Percentiles rank a stretch among this genome's conserved stretches.
Evolutionary conservation across 1,140 invertebrate genomes (phyloP).

Genomic region (Streblospio benedicti): DNA sequence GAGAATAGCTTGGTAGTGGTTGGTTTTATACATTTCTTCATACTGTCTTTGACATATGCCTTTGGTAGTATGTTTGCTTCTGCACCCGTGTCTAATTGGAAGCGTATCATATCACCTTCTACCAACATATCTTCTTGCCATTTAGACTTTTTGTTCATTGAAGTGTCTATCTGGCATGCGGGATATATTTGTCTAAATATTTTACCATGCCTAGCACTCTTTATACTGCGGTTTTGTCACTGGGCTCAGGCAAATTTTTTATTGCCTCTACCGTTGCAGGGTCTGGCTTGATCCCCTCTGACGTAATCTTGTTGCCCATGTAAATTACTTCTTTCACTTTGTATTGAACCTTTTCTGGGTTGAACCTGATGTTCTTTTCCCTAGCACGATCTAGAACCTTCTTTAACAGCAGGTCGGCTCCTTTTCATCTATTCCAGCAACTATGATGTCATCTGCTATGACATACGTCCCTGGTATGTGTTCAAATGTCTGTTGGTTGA

Average conservation of each 20-base stretch:
- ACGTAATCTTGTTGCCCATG: slow-evolving; percentile 31
- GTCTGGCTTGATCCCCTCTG: slow-evolving; percentile 41
- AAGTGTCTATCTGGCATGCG: no score
- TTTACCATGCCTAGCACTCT: slow-evolving; percentile 25
- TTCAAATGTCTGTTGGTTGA: slow-evolving; percentile 17
- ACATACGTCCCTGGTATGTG: slow-evolving; percentile 34
- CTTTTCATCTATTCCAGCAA: slow-evolving; percentile 1
- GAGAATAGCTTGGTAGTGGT: no score
- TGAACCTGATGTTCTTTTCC: slow-evolving; percentile 37
- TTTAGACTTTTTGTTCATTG: no score
- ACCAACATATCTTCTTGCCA: neutral
- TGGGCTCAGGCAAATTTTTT: slow-evolving; percentile 17
- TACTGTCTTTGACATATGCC: no score
- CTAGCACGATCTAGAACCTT: slow-evolving; percentile 33
- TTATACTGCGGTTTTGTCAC: slow-evolving; percentile 18
- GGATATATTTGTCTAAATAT: slow-evolving; percentile 22
- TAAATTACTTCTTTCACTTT: neutral
- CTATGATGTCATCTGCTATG: slow-evolving; percentile 35
- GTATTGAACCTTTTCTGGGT: slow-evolving; percentile 30
- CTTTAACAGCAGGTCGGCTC: neutral
- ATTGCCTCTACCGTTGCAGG: slow-evolving; percentile 42
- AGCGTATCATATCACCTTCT: neutral
- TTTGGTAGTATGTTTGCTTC: slow-evolving; percentile 3
- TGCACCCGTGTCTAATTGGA: neutral
- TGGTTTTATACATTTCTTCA: no score